Conservation (phyloP, 2,888 invertebrate species). For the Volucella inflata region DNA sequence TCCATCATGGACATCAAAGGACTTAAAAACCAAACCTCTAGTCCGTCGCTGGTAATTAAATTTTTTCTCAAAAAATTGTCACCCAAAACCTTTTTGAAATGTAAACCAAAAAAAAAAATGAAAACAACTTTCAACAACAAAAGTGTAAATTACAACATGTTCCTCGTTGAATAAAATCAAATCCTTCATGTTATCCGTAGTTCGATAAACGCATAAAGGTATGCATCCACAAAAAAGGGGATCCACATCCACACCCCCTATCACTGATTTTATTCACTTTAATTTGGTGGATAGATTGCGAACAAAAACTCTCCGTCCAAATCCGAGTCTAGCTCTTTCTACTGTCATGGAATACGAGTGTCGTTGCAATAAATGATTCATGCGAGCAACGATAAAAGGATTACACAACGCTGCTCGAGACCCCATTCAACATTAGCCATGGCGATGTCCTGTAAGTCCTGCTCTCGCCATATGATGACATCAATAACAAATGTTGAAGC, state of each 20-base stretch:
- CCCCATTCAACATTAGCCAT: conserved; percentile 54
- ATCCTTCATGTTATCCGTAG: conserved; percentile 55
- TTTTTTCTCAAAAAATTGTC: too few relatives aligned
- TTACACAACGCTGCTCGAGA: conserved; percentile 39
- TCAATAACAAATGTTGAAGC: conserved; percentile 72
- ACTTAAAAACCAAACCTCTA: too few relatives aligned
- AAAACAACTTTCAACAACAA: too few relatives aligned
- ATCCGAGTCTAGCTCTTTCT: too few relatives aligned
- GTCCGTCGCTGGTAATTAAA: too few relatives aligned
- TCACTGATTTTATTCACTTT: conserved; percentile 64
- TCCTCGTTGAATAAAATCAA: conserved; percentile 45
- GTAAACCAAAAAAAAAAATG: too few relatives aligned
- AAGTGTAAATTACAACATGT: too few relatives aligned
- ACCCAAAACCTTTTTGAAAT: too few relatives aligned
- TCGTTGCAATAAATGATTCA: conserved; percentile 60
- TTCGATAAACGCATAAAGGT: conserved; percentile 33
- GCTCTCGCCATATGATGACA: conserved; percentile 55
- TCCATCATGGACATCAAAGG: too few relatives aligned
- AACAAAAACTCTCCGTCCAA: too few relatives aligned
- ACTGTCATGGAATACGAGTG: conserved; percentile 37
- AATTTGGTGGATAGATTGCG: not conserved
- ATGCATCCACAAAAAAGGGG: not conserved
- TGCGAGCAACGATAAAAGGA: conserved; percentile 69
- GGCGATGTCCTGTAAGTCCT: conserved; percentile 52
- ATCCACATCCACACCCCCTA: conserved; percentile 13